Evolutionary conservation across 2,888 invertebrate genomes (phyloP).

Genomic region (Acanthopleura granulata): DNA sequence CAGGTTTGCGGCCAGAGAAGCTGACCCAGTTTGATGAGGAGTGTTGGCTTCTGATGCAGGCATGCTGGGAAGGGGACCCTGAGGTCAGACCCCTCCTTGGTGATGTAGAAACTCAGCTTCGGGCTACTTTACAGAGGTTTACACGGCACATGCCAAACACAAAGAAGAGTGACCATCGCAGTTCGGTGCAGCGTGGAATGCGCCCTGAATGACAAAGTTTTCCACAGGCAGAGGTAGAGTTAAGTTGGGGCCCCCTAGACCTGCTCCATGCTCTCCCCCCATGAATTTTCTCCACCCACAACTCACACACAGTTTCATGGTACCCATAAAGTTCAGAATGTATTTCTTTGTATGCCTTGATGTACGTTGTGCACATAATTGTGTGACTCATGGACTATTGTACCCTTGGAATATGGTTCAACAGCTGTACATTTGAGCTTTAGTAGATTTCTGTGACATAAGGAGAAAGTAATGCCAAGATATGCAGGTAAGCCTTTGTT

Average conservation of each 20-base stretch:
- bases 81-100: constrained; percentile 82
- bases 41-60: constrained; percentile 87
- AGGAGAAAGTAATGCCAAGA: too few relatives aligned
- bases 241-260: constrained; percentile 1
- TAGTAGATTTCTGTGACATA: too few relatives aligned
- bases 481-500: too few relatives aligned
- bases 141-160: not conserved
- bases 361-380: too few relatives aligned
- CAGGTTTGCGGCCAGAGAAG: constrained; percentile 86
- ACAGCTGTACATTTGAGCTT: too few relatives aligned
- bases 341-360: too few relatives aligned
- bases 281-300: not conserved
- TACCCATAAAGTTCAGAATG: too few relatives aligned
- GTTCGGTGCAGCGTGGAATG: not conserved
- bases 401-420: too few relatives aligned
- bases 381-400: too few relatives aligned
- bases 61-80: constrained; percentile 86
- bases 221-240: constrained; percentile 15
- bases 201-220: not conserved
- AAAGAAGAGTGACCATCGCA: not conserved
- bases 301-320: not conserved
- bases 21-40: constrained; percentile 81
- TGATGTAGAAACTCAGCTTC: constrained; percentile 80
- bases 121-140: constrained; percentile 69
- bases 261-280: not conserved